These are phyloP conservation scores for Hipparchia sbordonii DNA, from an alignment of 2,888 invertebrate species.

Conservation along the genomic window DNA sequence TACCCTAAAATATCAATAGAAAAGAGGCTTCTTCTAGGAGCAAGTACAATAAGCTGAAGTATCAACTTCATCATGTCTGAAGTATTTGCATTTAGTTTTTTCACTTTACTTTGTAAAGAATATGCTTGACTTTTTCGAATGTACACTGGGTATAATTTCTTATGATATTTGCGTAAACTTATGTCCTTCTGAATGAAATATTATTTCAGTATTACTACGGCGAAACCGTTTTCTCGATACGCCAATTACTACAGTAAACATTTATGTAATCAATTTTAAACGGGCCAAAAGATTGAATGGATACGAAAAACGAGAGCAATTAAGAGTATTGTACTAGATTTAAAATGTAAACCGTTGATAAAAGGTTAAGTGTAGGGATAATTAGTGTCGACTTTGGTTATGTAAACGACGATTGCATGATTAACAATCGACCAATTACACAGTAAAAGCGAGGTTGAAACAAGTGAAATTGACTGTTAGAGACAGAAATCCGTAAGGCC, in stretches of 20 bases:
- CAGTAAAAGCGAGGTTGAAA: slow-evolving; percentile 31
- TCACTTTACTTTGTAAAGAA: not conserved
- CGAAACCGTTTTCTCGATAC: slow-evolving; percentile 46
- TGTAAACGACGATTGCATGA: slow-evolving; percentile 35
- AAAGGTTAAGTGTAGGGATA: slow-evolving; percentile 39
- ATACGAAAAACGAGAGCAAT: slow-evolving; percentile 43
- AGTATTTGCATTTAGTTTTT: not conserved
- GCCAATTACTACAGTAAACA: slow-evolving; percentile 60
- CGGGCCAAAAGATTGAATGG: slow-evolving; percentile 37
- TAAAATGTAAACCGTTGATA: slow-evolving; percentile 36
- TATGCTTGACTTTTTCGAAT: not conserved
- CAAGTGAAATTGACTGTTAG: slow-evolving; percentile 2
- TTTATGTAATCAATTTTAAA: slow-evolving; percentile 52
- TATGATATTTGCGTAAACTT: not conserved
- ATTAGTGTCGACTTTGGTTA: slow-evolving; percentile 38
- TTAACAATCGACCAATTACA: slow-evolving; percentile 39
- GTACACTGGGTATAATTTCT: not conserved
- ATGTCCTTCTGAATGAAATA: not conserved
- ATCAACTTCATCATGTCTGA: too few relatives aligned
- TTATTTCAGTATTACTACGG: not conserved
- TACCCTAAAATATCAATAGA: too few relatives aligned
- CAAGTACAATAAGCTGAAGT: too few relatives aligned
- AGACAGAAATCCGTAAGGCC: not conserved
- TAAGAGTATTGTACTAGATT: slow-evolving; percentile 41
- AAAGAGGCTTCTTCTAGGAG: too few relatives aligned